Evolutionary conservation across 2,888 invertebrate genomes (phyloP), one percentile per base, ranked within the genome.

Genomic region (Cerceris rybyensis): DNA sequence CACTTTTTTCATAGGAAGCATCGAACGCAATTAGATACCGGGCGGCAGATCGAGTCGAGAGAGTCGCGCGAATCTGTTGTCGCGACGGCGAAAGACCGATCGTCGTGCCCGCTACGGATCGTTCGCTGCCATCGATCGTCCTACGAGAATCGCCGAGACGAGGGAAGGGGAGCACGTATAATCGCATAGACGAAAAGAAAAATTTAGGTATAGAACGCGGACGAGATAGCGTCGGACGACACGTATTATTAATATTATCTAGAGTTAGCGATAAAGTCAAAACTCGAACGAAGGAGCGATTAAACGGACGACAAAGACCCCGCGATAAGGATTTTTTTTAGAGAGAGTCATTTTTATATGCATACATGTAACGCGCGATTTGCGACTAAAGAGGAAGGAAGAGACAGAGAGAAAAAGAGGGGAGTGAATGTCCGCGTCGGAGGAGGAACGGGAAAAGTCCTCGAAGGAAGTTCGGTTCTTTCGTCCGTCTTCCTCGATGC

Each of bases 291-390:
- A 78, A 66, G 5, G 64, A 63, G 58, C 69, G 70, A 76, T 28
- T 46, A 16, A 61, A 55, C 42, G 16, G 49, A 55, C 43, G 66
- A 59, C 57, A 28, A 55, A 28, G 41, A 57, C 61, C 67, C 67
- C 69, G 55, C 60, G 64, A 69, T 50, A 64, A 64, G 78, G 49
- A 86, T 73, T 84, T 83, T 28, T 28, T 28, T 81, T 80, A 77
- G 58, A 59, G 74, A 78, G 70, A 82, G 71, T 84, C 86, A 84
- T 82, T 85, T 85, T 83, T 85, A 82, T 84, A 85, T 81, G 63
- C 68, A 67, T 65, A 74, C 78, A 82, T 80, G 82, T 77, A 71
- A 76, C 70, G 28, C 28, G 28, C 28, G 28, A 28, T 28, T 28
- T 28, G 28, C 28, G 28, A 28, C 28, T 28, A 28, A 28, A 28